phyloP scores from a whole-genome alignment of 2,113 vertebrate genomes.

The Bujurquina vittata region DNA sequence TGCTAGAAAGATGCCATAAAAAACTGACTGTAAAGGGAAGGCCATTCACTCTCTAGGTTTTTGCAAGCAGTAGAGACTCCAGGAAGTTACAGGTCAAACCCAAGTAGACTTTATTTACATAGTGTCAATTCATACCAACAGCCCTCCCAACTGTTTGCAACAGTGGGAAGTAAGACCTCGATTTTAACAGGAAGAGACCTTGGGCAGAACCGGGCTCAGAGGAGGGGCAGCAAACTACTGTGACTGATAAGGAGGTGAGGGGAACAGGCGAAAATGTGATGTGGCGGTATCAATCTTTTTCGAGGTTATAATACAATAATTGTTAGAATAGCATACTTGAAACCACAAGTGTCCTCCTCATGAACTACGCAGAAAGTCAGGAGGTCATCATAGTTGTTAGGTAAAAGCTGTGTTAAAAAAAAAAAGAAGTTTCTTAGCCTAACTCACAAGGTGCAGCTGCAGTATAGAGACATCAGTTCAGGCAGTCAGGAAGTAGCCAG shows the following conservation, averaged over 20 bases:
- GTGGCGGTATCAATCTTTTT: not conserved
- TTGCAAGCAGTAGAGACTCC: not conserved
- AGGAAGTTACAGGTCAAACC: not conserved
- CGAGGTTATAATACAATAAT: not conserved
- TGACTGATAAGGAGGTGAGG: not conserved
- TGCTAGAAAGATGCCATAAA: not conserved
- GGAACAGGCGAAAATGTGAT: not conserved
- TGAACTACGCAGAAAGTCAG: not conserved
- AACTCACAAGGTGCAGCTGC: not conserved
- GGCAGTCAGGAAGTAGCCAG: constrained; percentile 4
- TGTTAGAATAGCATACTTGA: not conserved
- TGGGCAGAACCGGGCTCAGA: not conserved
- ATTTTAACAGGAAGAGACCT: constrained; percentile 8
- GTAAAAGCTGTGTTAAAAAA: not conserved
- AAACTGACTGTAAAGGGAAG: not conserved
- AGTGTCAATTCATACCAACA: no score
- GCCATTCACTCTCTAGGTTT: not conserved
- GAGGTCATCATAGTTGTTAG: not conserved
- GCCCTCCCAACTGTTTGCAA: not conserved
- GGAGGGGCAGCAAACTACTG: not conserved
- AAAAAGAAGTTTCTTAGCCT: not conserved
- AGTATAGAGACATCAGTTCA: constrained; percentile 6
- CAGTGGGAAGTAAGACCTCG: not conserved
- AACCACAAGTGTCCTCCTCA: not conserved
- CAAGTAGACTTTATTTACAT: not conserved